Base-by-base conservation (phyloP, 2,797 vertebrate species). In the Cottoperca gobio region DNA sequence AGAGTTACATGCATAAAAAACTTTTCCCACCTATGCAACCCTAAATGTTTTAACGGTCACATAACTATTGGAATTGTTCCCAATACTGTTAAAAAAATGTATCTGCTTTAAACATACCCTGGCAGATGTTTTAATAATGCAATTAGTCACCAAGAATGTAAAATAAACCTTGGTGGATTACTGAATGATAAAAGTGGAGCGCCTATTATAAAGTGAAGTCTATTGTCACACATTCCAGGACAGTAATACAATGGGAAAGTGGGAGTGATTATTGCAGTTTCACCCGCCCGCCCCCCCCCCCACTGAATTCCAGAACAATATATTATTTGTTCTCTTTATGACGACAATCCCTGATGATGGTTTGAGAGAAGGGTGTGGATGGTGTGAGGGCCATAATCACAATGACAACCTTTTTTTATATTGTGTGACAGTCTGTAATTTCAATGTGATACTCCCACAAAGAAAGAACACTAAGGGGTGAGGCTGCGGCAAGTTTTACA, bases 211-310 rank as follows among this genome's bases (percentile, higher is more conserved):
- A 79, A 77, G 76, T 49, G 4, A 78, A 76, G 46, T 26, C 79
- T 52, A 86, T 85, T 89, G 81, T 90, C 40, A 71, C 11, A 78
- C 81, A 91, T 91, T 93, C 88, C 86, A 84, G 82, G 79, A 84
- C 72, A 70, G 73, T 49, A 43, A 73, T 35, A 89, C 88, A 91
- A 89, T 78, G 63, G 61, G 59, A 89, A 90, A 88, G 63, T 82
- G 69, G 86, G 81, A 74, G 75, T 73, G 62, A 80, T 77, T 76
- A 80, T 48, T 82, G 73, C 43, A 59, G 69, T 53, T 66, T 64
- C 55, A 33, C 49, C 66, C 79, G n/a, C n/a, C n/a, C n/a, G n/a
- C 9, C 40, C 6, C 40, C 3, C 17, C 42, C 45, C 76, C 50
- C 73, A 63, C 73, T 62, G 46, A 67, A 84, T 57, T 73, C 42